These are phyloP conservation scores for Adineta ricciae DNA, from an alignment of 2,888 invertebrate genomes.

Conservation along the genomic window DNA sequence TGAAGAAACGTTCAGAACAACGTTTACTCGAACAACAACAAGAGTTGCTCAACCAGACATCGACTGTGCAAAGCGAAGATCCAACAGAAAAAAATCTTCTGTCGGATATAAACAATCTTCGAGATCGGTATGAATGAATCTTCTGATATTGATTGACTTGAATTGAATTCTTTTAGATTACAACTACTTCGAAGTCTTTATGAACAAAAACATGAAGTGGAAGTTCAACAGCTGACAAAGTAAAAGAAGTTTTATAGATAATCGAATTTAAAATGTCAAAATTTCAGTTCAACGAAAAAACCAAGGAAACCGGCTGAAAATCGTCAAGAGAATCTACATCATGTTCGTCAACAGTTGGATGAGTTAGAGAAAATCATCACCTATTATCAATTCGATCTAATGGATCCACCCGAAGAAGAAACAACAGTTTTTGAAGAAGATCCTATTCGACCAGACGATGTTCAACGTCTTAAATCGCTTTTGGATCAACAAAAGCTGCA, in stretches of 20 bases:
- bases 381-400: neutral
- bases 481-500: neutral
- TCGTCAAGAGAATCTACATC: neutral
- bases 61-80: neutral
- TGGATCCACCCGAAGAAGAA: neutral
- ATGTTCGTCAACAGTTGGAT: neutral
- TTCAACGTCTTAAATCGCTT: neutral
- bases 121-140: neutral
- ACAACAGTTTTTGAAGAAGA: neutral
- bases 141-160: too few relatives aligned
- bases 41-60: neutral
- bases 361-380: neutral
- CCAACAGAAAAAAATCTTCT: neutral
- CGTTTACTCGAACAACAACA: neutral
- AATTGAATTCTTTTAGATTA: neutral
- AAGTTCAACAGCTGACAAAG: neutral
- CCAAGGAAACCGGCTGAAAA: neutral
- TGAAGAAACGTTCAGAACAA: slow-evolving; percentile 6
- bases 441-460: neutral
- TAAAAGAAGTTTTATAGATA: neutral
- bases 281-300: neutral
- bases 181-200: neutral
- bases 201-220: slow-evolving; percentile 5
- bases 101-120: neutral
- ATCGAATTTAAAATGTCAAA: too few relatives aligned